These are phyloP conservation scores for Ceraclea dissimilis DNA, from an alignment of 2,888 invertebrate genomes.

Conservation along the genomic window DNA sequence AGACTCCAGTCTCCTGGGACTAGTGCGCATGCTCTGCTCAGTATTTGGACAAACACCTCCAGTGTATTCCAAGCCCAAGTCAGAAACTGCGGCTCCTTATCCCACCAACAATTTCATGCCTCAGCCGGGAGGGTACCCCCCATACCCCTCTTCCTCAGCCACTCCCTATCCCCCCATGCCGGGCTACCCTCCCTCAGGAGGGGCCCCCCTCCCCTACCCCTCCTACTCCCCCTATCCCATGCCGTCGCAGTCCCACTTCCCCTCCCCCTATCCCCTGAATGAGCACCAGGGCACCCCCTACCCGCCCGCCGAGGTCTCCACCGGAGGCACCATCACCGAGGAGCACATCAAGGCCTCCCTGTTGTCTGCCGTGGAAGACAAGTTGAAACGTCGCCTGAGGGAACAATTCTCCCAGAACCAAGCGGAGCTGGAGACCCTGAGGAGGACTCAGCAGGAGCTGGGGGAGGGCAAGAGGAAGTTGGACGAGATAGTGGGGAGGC, in stretches of 20 bases:
- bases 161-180: not conserved
- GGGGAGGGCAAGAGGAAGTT: conserved; percentile 76
- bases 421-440: conserved; percentile 84
- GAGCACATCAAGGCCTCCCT: conserved; percentile 92
- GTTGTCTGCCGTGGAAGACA: conserved; percentile 92
- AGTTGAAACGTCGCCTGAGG: conserved; percentile 74
- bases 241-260: not conserved
- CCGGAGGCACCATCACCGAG: conserved; percentile 80
- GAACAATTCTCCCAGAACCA: conserved; percentile 87
- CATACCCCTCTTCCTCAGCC: conserved; percentile 31
- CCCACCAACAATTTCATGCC: conserved; percentile 45
- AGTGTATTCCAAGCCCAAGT: conserved; percentile 70
- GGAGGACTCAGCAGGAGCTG: conserved; percentile 80
- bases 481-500: conserved; percentile 65
- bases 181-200: too few relatives aligned
- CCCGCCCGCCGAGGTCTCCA: conserved; percentile 40
- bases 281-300: conserved; percentile 36
- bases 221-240: not conserved
- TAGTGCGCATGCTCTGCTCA: conserved; percentile 85
- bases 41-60: conserved; percentile 95
- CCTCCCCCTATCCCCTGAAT: conserved; percentile 22
- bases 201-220: conserved; percentile 28
- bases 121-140: conserved; percentile 39
- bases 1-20: conserved; percentile 75
- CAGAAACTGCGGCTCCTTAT: conserved; percentile 48